A percentile compares a stretch with the other conserved stretches of the same genome.
Conservation (phyloP, 2,888 invertebrate species). For the Chironomus tentans region DNA sequence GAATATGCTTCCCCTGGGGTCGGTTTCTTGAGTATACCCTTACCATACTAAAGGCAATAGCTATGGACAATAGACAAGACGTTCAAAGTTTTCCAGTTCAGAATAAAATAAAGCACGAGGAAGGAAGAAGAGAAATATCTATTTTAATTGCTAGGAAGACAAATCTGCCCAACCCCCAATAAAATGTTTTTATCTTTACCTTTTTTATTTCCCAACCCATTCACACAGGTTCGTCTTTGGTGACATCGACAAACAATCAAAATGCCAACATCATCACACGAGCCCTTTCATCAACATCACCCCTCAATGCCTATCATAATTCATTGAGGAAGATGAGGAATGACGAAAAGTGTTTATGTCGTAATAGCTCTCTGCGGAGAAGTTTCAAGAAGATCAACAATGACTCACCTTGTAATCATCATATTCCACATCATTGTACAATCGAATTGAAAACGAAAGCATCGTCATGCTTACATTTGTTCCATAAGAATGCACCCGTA, state of each 20-base stretch:
- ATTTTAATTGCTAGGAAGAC: no score
- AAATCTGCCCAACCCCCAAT: no score
- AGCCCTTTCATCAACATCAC: constrained; percentile 8
- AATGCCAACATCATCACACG: background rate
- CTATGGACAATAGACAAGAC: no score
- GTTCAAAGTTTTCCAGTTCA: no score
- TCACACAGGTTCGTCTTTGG: background rate
- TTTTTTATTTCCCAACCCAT: background rate
- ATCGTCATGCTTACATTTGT: constrained; percentile 19
- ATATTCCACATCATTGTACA: constrained; percentile 15
- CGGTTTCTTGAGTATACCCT: no score
- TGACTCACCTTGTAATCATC: background rate
- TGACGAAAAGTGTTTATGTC: background rate
- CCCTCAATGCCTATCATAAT: constrained; percentile 6
- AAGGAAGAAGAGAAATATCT: no score
- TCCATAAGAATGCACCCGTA: constrained; percentile 1
- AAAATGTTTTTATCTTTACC: no score
- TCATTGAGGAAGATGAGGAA: background rate
- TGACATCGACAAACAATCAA: background rate
- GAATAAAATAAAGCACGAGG: no score
- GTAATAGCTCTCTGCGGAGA: background rate
- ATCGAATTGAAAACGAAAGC: constrained; percentile 18
- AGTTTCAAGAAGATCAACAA: constrained; percentile 22
- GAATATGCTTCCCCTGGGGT: no score
- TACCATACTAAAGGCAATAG: no score